Percentiles rank a stretch among this genome's conserved stretches.
Evolutionary conservation across 1,140 invertebrate species (phyloP).

Genomic region (Maconellicoccus hirsutus): DNA sequence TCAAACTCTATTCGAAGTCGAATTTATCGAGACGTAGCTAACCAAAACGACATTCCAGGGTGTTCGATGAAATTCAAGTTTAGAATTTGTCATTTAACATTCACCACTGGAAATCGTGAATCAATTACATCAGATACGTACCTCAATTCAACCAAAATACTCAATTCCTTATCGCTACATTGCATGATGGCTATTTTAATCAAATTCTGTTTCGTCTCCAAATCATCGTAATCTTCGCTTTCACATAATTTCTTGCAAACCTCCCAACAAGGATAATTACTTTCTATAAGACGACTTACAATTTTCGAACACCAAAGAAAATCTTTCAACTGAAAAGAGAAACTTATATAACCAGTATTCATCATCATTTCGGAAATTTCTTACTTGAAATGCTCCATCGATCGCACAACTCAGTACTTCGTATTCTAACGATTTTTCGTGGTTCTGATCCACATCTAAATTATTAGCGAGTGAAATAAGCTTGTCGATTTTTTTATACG

Average conservation of each 20-base stretch:
- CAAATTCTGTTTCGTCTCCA: conserved; percentile 15
- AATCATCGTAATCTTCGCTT: conserved; percentile 24
- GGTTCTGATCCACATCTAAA: not conserved
- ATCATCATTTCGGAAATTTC: too few species aligned
- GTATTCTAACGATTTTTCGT: not conserved
- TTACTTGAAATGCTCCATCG: not conserved
- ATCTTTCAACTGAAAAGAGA: not conserved
- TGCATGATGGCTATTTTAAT: conserved; percentile 26
- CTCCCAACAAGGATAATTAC: conserved; percentile 24
- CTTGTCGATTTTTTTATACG: not conserved
- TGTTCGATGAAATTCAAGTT: too few species aligned
- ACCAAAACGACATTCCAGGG: too few species aligned
- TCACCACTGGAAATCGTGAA: too few species aligned
- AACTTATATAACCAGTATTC: too few species aligned
- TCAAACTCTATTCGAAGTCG: not conserved
- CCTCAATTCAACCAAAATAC: conserved; percentile 25
- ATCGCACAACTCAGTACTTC: not conserved
- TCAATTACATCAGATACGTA: too few species aligned
- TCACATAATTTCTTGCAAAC: conserved; percentile 24
- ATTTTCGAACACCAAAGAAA: not conserved
- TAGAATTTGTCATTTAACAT: too few species aligned
- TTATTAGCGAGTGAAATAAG: conserved; percentile 1
- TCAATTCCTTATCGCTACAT: conserved; percentile 22
- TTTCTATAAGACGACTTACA: not conserved
- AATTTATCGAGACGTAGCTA: not conserved